A percentile compares a stretch with the other conserved stretches of the same genome.
These are phyloP conservation scores for Neomicropteryx cornuta DNA, from an alignment of 1,140 invertebrate species.

Conservation along the genomic window DNA sequence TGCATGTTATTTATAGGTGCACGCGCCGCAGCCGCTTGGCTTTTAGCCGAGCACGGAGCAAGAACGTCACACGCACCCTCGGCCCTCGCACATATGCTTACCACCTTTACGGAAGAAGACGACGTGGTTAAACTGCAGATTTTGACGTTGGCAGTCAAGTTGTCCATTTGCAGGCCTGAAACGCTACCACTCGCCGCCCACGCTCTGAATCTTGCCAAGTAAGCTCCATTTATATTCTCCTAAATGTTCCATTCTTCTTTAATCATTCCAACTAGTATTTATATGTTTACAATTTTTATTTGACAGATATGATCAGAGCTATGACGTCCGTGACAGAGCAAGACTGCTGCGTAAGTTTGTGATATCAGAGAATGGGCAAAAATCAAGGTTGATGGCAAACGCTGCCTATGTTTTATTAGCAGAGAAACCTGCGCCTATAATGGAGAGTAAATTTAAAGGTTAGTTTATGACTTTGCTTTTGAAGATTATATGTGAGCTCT, in stretches of 20 bases:
- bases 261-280: too few relatives aligned
- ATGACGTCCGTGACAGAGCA: slow-evolving; percentile 93
- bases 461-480: slow-evolving; percentile 10
- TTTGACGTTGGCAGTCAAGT: slow-evolving; percentile 88
- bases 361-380: slow-evolving; percentile 45
- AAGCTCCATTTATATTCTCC: too few relatives aligned
- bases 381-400: slow-evolving; percentile 50
- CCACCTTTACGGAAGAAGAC: slow-evolving; percentile 44
- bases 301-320: slow-evolving; percentile 97
- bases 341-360: slow-evolving; percentile 77
- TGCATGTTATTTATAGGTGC: too few relatives aligned
- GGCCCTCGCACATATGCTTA: slow-evolving; percentile 25
- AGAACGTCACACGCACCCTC: slow-evolving; percentile 24
- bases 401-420: slow-evolving; percentile 81
- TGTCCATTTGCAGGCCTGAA: slow-evolving; percentile 85
- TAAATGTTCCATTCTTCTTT: too few relatives aligned
- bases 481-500: too few relatives aligned
- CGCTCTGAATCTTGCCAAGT: slow-evolving; percentile 89
- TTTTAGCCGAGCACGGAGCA: slow-evolving; percentile 31
- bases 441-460: slow-evolving; percentile 52
- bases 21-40: slow-evolving; percentile 28
- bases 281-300: too few relatives aligned
- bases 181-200: slow-evolving; percentile 86
- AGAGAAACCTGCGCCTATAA: slow-evolving; percentile 83
- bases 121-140: slow-evolving; percentile 96